Conservation (phyloP, 2,888 invertebrate genomes). For the Malthinus seriepunctatus region DNA sequence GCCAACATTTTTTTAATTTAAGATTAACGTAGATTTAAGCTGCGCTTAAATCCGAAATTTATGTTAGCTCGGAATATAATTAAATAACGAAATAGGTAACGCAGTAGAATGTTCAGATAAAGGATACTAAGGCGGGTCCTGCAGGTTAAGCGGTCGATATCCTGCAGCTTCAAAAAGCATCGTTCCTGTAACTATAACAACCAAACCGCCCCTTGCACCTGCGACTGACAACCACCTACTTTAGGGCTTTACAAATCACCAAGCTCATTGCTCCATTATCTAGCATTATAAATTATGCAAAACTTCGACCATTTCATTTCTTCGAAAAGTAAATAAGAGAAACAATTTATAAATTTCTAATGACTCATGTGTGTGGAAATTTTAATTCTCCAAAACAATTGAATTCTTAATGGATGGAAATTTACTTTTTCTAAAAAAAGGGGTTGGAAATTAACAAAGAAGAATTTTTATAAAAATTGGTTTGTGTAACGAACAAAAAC, state of each 20-base stretch:
- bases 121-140: slow-evolving; percentile 33
- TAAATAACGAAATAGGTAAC: neutral
- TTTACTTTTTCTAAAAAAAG: too few species aligned
- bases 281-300: slow-evolving; percentile 28
- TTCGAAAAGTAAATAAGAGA: slow-evolving; percentile 16
- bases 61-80: neutral
- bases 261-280: slow-evolving; percentile 31
- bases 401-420: too few species aligned
- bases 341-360: slow-evolving; percentile 7
- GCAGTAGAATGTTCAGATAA: slow-evolving; percentile 12
- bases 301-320: slow-evolving; percentile 18
- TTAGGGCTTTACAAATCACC: slow-evolving; percentile 29
- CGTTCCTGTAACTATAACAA: slow-evolving; percentile 38
- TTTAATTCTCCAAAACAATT: too few species aligned
- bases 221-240: slow-evolving; percentile 31
- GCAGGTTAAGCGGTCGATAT: slow-evolving; percentile 38
- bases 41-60: too few species aligned
- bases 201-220: slow-evolving; percentile 35
- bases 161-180: slow-evolving; percentile 40
- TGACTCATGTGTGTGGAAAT: neutral
- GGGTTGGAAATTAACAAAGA: slow-evolving; percentile 1
- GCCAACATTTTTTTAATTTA: too few species aligned
- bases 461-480: neutral
- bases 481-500: slow-evolving; percentile 25
- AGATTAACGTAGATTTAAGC: too few species aligned